Percentiles rank a stretch among this genome's conserved stretches.
phyloP scores from a whole-genome alignment of 2,113 vertebrate genomes.

The Heloderma charlesbogerti region DNA sequence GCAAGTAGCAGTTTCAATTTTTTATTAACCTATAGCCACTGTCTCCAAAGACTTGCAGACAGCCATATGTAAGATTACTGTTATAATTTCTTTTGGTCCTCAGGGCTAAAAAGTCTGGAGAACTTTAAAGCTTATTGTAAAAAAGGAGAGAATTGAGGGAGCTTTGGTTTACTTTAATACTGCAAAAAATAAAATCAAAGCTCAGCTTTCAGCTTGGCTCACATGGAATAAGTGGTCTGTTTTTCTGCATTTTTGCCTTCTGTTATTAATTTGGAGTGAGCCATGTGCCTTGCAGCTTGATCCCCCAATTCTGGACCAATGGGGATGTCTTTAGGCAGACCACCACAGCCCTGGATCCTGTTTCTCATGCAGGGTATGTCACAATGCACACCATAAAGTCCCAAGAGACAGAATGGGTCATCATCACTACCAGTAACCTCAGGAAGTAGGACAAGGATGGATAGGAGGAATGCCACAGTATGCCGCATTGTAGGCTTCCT shows the following conservation, averaged over 20 bases:
- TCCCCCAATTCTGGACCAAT: not conserved
- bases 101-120: constrained; percentile 66
- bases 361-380: not conserved
- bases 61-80: constrained; percentile 72
- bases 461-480: not conserved
- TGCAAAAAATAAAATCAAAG: constrained; percentile 66
- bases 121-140: constrained; percentile 77
- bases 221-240: constrained; percentile 67
- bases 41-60: constrained; percentile 64
- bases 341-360: not conserved
- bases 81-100: constrained; percentile 75
- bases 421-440: no score
- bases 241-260: constrained; percentile 60
- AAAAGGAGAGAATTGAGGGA: constrained; percentile 29
- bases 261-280: constrained; percentile 42
- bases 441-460: no score
- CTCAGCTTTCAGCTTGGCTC: constrained; percentile 53
- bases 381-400: not conserved
- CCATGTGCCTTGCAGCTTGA: not conserved
- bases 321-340: not conserved
- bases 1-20: constrained; percentile 71
- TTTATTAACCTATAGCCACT: constrained; percentile 77
- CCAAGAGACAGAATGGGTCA: not conserved
- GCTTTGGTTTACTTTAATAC: constrained; percentile 74
- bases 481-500: not conserved